Evolutionary conservation across 2,113 vertebrate species (phyloP).

Genomic region (Hoplias malabaricus): DNA sequence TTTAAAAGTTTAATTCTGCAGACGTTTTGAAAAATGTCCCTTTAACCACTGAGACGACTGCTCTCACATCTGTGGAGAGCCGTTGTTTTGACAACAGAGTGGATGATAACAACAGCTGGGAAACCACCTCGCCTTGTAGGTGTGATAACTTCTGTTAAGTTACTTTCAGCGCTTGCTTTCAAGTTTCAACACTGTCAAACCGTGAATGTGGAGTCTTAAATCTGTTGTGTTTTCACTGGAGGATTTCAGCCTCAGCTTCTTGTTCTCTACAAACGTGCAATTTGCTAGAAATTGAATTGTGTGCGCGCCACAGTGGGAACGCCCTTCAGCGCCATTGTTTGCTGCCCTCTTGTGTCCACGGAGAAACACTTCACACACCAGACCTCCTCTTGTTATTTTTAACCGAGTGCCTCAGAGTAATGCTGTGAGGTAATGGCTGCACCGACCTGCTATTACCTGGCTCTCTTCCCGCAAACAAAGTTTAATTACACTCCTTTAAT

Average conservation of each 20-base stretch:
- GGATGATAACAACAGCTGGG: constrained; percentile 11
- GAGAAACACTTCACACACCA: not conserved
- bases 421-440: too few species aligned
- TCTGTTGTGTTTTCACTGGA: not conserved
- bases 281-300: not conserved
- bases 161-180: not conserved
- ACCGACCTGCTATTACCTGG: too few species aligned
- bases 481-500: too few species aligned
- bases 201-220: not conserved
- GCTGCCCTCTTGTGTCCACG: constrained; percentile 9
- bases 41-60: too few species aligned
- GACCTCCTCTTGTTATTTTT: not conserved
- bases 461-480: too few species aligned
- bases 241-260: not conserved
- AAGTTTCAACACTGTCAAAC: not conserved
- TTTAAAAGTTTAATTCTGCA: too few species aligned
- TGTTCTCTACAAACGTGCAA: not conserved
- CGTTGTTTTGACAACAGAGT: constrained; percentile 13
- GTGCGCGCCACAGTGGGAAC: not conserved
- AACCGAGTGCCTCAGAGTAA: not conserved
- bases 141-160: not conserved
- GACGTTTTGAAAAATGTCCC: too few species aligned
- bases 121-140: not conserved
- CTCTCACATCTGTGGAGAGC: too few species aligned
- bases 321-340: not conserved